Evolutionary conservation across 2,113 vertebrate species (phyloP).

Genomic region (Syngnathus floridae): DNA sequence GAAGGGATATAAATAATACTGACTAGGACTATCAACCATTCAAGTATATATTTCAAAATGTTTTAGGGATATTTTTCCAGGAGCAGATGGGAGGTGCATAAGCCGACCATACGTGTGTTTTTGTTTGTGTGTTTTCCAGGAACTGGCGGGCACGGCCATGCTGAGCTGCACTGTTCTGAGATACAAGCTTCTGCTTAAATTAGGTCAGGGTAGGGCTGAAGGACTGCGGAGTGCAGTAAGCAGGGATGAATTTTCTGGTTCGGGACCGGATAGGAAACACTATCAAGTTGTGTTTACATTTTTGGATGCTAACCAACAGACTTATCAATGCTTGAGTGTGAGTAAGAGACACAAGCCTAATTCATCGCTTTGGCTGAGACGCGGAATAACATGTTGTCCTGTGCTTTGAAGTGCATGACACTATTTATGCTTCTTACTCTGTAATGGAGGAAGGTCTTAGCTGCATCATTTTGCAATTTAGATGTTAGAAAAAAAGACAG

Average conservation of each 20-base stretch:
- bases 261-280: slow-evolving; percentile 21
- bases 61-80: slow-evolving; percentile 24
- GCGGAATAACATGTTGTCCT: slow-evolving; percentile 23
- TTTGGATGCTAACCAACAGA: background rate
- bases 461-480: slow-evolving; percentile 19
- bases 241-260: slow-evolving; percentile 41
- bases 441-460: slow-evolving; percentile 18
- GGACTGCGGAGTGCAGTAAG: slow-evolving; percentile 43
- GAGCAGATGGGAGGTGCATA: slow-evolving; percentile 52
- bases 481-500: slow-evolving; percentile 8
- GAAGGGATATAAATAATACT: slow-evolving; percentile 25
- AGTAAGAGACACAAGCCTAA: slow-evolving; percentile 5
- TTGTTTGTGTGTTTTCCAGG: slow-evolving; percentile 30
- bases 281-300: slow-evolving; percentile 12
- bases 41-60: slow-evolving; percentile 24
- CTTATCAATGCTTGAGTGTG: background rate
- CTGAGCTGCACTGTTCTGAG: slow-evolving; percentile 55
- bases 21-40: slow-evolving; percentile 37
- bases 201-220: slow-evolving; percentile 62
- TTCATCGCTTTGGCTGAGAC: slow-evolving; percentile 19
- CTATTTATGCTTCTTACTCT: slow-evolving; percentile 1
- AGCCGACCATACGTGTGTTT: background rate
- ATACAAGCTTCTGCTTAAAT: slow-evolving; percentile 50
- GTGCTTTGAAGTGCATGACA: slow-evolving; percentile 13
- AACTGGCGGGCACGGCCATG: slow-evolving; percentile 46